These are phyloP conservation scores for Eriocheir sinensis DNA, from an alignment of 1,140 invertebrate species.

Conservation along the genomic window DNA sequence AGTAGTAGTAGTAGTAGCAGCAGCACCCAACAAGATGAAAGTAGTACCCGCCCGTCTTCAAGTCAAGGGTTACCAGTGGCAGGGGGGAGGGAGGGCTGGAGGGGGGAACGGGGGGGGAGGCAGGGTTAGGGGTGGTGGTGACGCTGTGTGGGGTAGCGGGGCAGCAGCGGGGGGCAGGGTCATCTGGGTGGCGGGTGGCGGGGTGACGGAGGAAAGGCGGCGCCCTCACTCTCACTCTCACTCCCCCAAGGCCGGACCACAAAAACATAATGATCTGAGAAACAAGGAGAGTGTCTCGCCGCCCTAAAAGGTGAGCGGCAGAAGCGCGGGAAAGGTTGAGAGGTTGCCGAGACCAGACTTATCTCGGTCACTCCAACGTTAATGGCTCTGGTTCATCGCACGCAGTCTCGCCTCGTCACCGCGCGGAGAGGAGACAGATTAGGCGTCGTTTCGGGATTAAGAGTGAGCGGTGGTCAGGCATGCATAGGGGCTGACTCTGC, in stretches of 20 bases:
- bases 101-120: no score
- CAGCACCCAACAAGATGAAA: no score
- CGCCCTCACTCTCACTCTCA: background rate
- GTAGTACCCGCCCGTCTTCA: no score
- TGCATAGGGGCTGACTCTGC: background rate
- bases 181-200: no score
- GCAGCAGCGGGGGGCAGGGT: no score
- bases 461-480: background rate
- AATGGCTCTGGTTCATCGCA: background rate
- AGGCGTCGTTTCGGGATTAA: background rate
- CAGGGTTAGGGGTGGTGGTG: no score
- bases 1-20: conserved; percentile 6
- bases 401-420: background rate
- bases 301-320: background rate
- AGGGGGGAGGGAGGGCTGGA: no score
- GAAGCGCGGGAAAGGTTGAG: background rate
- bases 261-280: background rate
- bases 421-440: conserved; percentile 8
- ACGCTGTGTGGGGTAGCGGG: no score
- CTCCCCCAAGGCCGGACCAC: background rate
- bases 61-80: no score
- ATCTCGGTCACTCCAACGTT: background rate
- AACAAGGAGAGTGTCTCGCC: background rate
- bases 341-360: no score
- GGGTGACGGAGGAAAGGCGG: background rate